Percentiles rank a stretch among this genome's conserved stretches.
These are phyloP conservation scores for Zaprionus vittiger DNA, from an alignment of 1,140 invertebrate genomes.

Conservation along the genomic window DNA sequence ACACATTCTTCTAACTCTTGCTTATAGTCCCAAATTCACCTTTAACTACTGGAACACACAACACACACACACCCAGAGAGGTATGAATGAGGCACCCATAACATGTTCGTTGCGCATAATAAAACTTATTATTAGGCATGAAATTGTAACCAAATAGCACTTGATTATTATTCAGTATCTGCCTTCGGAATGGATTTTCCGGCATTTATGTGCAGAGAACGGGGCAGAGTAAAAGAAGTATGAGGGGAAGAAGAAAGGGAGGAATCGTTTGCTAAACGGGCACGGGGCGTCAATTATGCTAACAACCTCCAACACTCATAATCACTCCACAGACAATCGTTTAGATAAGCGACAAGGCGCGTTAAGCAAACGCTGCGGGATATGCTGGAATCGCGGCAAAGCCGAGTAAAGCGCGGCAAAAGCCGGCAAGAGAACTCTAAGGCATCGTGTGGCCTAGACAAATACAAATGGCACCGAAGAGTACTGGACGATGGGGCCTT, in stretches of 20 bases:
- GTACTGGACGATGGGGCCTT: slow-evolving; percentile 21
- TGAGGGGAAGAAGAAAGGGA: background rate
- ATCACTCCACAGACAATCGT: slow-evolving; percentile 82
- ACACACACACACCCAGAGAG: background rate
- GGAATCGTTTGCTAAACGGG: slow-evolving; percentile 43
- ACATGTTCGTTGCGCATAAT: slow-evolving; percentile 24
- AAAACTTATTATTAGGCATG: slow-evolving; percentile 65
- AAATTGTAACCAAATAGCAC: slow-evolving; percentile 71
- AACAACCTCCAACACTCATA: slow-evolving; percentile 81
- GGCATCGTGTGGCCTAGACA: slow-evolving; percentile 29
- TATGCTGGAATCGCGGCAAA: slow-evolving; percentile 54
- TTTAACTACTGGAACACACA: background rate
- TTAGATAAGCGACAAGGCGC: slow-evolving; percentile 74
- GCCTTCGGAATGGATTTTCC: slow-evolving; percentile 43
- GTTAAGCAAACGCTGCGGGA: slow-evolving; percentile 80
- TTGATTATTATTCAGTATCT: slow-evolving; percentile 81
- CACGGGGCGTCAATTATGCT: slow-evolving; percentile 79
- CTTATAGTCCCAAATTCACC: slow-evolving; percentile 15
- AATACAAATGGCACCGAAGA: slow-evolving; percentile 20
- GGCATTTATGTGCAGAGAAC: slow-evolving; percentile 14
- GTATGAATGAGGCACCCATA: background rate
- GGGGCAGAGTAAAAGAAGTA: background rate
- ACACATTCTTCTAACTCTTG: background rate
- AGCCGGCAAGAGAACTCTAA: background rate
- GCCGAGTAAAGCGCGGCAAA: slow-evolving; percentile 11